Evolutionary conservation across 2,797 vertebrate genomes (phyloP), one percentile per base, ranked within the genome.

Genomic region (Scolopax rusticola): DNA sequence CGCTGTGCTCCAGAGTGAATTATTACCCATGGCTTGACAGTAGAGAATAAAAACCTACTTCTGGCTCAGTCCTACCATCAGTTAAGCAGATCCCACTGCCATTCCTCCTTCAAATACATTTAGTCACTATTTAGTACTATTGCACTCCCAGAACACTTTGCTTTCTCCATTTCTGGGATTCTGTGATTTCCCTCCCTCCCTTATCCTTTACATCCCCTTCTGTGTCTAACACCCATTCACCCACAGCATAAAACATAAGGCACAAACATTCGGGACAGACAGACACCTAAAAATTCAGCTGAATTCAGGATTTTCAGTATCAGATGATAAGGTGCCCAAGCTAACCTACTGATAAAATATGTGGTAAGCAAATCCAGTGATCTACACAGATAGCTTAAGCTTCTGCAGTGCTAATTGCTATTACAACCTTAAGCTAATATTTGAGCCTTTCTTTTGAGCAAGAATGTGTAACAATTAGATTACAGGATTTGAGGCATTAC

Each of bases 381-480:
- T 96, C 91, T 87, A 51, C 76, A 68, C 41, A 84, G 95, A 94
- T 88, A 91, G 59, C 74, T 95, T 97, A 97, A 95, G 92, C 84
- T 83, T 94, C 90, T 94, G 71, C 87, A 93, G 57, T 76, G 84
- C 92, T 97, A 97, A 97, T 97, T 97, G 94, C 85, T 93, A 61
- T 91, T 95, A 95, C 97, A 95, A 95, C 67, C 73, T 83, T 94
- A 96, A 97, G 95, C 96, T 97, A 96, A 96, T 96, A 96, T 97
- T 97, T 94, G 95, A 97, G 93, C 77, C 47, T 80, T 90, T 97
- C 93, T 97, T 96, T 93, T 87, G 92, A 94, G 90, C 89, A 94
- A 94, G 65, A 82, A 92, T 91, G 95, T 97, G 87, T 96, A 96
- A 97, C 95, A 97, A 97, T 97, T 96, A 97, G 96, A 97, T 97